phyloP scores from a whole-genome alignment of 2,797 vertebrate species.

The Acipenser ruthenus region DNA sequence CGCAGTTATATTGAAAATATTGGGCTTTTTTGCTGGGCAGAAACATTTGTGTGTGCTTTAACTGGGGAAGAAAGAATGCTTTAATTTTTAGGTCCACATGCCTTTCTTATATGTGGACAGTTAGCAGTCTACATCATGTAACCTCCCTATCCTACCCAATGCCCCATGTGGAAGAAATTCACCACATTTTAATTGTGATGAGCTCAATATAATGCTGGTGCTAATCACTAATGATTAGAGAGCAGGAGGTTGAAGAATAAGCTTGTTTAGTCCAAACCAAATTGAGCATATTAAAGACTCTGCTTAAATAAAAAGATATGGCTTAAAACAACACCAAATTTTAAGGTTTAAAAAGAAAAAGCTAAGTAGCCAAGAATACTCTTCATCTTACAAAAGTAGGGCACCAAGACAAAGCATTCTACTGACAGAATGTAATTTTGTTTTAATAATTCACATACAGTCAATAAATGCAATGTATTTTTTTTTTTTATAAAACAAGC shows the following conservation, averaged over 20 bases:
- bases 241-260: neutral
- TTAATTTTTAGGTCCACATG: neutral
- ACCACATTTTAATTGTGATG: neutral
- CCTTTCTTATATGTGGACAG: no score
- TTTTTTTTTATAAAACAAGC: no score
- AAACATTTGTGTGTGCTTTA: no score
- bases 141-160: neutral
- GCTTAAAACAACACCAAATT: conserved; percentile 19
- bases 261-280: neutral
- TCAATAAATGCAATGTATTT: no score
- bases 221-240: neutral
- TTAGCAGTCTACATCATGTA: no score
- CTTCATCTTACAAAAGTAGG: conserved; percentile 8
- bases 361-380: conserved; percentile 23
- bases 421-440: no score
- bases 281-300: neutral
- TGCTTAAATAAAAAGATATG: conserved; percentile 1
- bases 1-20: no score
- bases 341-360: conserved; percentile 27
- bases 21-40: no score
- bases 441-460: no score
- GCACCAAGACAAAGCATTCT: conserved; percentile 5
- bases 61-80: neutral
- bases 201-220: neutral
- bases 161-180: neutral